Conservation (phyloP, 2,113 vertebrate genomes). For the Vanacampus margaritifer region DNA sequence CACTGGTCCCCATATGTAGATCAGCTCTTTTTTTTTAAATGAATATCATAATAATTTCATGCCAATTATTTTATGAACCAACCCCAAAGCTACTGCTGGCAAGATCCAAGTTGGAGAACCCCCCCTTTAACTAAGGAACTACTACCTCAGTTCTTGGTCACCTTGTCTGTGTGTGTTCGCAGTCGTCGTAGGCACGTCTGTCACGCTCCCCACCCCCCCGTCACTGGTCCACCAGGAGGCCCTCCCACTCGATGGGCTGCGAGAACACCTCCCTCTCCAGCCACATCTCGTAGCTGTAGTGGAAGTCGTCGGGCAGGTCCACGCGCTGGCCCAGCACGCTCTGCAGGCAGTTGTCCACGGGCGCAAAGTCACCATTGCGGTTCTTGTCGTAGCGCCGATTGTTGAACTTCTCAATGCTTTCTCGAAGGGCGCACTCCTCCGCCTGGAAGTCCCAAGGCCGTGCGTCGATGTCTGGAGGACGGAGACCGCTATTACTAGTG, state of each 20-base stretch:
- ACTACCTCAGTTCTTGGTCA: conserved; percentile 37
- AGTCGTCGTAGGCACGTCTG: conserved; percentile 51
- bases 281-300: conserved; percentile 95
- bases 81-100: too few species aligned
- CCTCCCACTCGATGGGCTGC: conserved; percentile 95
- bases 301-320: conserved; percentile 90
- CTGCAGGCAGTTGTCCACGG: conserved; percentile 96
- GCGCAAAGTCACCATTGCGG: conserved; percentile 82
- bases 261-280: conserved; percentile 95
- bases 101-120: too few species aligned
- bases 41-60: too few species aligned
- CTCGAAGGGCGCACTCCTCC: conserved; percentile 91
- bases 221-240: conserved; percentile 79
- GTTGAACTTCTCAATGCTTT: conserved; percentile 94
- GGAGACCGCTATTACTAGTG: not conserved
- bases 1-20: too few species aligned
- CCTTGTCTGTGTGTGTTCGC: conserved; percentile 32
- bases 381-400: conserved; percentile 84
- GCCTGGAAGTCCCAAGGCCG: conserved; percentile 98
- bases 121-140: not conserved
- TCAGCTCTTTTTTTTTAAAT: too few species aligned
- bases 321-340: conserved; percentile 89
- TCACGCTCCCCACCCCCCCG: not conserved
- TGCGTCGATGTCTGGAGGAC: conserved; percentile 84
- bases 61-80: too few species aligned